Percentiles rank a stretch among this genome's conserved stretches.
phyloP scores from a whole-genome alignment of 2,888 invertebrate genomes.

The Rhaphigaster nebulosa region DNA sequence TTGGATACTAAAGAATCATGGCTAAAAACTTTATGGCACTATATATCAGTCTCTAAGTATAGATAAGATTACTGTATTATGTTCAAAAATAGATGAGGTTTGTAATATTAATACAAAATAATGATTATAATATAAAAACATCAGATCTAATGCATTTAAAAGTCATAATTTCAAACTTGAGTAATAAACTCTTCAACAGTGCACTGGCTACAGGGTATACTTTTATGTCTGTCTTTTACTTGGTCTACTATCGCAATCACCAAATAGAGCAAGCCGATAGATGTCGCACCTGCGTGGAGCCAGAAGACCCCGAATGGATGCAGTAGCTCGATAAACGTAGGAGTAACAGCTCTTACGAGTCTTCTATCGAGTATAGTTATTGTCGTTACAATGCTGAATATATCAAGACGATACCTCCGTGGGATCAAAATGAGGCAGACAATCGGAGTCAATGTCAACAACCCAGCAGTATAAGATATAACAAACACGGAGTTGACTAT shows the following conservation, averaged over 20 bases:
- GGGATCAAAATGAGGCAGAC: slow-evolving; percentile 35
- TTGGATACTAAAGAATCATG: not conserved
- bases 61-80: not conserved
- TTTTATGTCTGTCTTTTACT: not conserved
- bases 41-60: slow-evolving; percentile 3
- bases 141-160: not conserved
- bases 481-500: not conserved
- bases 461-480: slow-evolving; percentile 37
- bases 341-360: not conserved
- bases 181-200: slow-evolving; percentile 54
- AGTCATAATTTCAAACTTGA: not conserved
- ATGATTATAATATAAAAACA: not conserved
- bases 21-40: not conserved
- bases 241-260: slow-evolving; percentile 3
- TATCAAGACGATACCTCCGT: slow-evolving; percentile 1
- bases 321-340: slow-evolving; percentile 4
- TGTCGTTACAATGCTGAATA: not conserved
- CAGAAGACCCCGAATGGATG: slow-evolving; percentile 56
- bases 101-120: not conserved
- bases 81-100: not conserved
- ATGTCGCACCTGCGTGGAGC: slow-evolving; percentile 1
- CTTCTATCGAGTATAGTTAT: not conserved
- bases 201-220: not conserved
- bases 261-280: slow-evolving; percentile 47
- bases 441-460: not conserved